A percentile compares a stretch with the other conserved stretches of the same genome.
Evolutionary conservation across 2,113 vertebrate genomes (phyloP).

Genomic region (Tauraco erythrolophus): DNA sequence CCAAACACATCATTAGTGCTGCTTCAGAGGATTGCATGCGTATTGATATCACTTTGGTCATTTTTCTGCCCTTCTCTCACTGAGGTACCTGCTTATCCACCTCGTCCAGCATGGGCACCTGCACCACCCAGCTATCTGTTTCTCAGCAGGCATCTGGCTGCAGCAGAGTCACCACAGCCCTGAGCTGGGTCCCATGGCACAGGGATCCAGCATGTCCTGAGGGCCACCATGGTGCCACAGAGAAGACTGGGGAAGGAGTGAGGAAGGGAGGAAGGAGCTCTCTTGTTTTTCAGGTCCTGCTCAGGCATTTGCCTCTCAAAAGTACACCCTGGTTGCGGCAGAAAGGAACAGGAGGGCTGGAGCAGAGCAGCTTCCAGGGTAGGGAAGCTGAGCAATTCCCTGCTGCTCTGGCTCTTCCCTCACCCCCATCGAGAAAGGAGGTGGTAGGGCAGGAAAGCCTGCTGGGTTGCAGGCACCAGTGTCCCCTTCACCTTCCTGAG

Average conservation of each 20-base stretch:
- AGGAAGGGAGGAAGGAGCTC: neutral
- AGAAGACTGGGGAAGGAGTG: neutral
- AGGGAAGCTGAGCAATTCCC: neutral
- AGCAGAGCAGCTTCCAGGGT: neutral
- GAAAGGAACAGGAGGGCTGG: neutral
- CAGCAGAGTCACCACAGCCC: neutral
- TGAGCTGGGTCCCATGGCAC: neutral
- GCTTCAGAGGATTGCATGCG: neutral
- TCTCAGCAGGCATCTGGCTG: neutral
- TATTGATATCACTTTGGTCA: neutral
- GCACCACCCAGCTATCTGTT: neutral
- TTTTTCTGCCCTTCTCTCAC: neutral
- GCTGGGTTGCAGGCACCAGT: neutral
- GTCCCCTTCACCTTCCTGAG: neutral
- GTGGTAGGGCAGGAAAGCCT: neutral
- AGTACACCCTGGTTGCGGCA: neutral
- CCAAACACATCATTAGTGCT: neutral
- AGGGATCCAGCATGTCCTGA: fast-evolving
- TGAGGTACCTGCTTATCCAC: neutral
- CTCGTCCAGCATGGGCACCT: fast-evolving
- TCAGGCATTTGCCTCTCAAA: neutral
- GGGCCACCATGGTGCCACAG: neutral
- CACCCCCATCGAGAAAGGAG: fast-evolving
- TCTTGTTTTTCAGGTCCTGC: neutral
- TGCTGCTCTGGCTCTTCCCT: neutral